phyloP scores from a whole-genome alignment of 2,113 vertebrate species.

The Scopus umbretta region DNA sequence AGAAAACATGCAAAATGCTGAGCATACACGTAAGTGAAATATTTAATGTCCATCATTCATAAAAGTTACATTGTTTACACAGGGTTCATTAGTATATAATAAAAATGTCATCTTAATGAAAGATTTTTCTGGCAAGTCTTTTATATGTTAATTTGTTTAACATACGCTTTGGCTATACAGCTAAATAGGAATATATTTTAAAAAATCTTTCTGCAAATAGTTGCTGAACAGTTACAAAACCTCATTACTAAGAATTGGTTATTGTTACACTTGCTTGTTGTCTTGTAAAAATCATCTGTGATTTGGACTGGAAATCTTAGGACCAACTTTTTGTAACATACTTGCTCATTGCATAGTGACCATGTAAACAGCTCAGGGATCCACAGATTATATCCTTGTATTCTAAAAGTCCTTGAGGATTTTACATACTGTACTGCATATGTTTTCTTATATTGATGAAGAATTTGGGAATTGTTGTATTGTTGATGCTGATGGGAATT shows the following conservation, averaged over 20 bases:
- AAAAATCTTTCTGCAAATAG: constrained; percentile 71
- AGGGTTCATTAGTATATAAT: constrained; percentile 77
- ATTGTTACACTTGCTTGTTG: constrained; percentile 40
- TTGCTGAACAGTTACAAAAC: constrained; percentile 68
- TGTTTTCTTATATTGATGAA: not conserved
- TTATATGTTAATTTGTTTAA: constrained; percentile 75
- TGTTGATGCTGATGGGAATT: constrained; percentile 17
- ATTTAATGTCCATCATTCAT: constrained; percentile 78
- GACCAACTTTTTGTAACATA: constrained; percentile 42
- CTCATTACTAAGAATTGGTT: constrained; percentile 61
- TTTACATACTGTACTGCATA: not conserved
- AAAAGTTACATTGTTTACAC: constrained; percentile 80
- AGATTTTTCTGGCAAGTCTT: constrained; percentile 73
- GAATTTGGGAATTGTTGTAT: constrained; percentile 13
- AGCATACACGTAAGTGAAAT: constrained; percentile 72
- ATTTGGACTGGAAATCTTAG: constrained; percentile 31
- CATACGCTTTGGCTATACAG: constrained; percentile 77
- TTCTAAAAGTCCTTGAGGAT: constrained; percentile 27
- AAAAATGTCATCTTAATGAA: constrained; percentile 78
- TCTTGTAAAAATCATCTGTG: constrained; percentile 56
- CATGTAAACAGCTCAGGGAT: constrained; percentile 65
- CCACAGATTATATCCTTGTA: constrained; percentile 30
- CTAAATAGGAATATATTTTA: constrained; percentile 69
- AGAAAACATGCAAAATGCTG: constrained; percentile 77
- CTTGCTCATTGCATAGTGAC: constrained; percentile 76